A percentile compares a stretch with the other conserved stretches of the same genome.
Conservation (phyloP, 2,888 invertebrate species). For the Molanna angustata region DNA sequence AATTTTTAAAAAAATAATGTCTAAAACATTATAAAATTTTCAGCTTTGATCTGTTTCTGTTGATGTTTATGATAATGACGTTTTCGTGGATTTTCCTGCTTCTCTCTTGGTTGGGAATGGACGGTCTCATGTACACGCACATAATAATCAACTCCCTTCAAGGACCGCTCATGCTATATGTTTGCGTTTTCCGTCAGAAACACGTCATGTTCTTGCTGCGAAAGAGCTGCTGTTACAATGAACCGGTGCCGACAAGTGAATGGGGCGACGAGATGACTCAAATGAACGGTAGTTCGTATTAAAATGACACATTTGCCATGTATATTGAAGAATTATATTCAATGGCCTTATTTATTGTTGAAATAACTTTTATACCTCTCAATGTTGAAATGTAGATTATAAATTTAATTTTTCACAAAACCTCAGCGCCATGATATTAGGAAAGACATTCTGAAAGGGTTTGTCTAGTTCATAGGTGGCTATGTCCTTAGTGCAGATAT, state of each 20-base stretch:
- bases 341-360: too few relatives aligned
- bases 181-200: conserved; percentile 74
- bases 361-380: too few relatives aligned
- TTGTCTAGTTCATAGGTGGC: too few relatives aligned
- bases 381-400: too few relatives aligned
- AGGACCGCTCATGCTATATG: conserved; percentile 71
- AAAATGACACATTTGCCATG: too few relatives aligned
- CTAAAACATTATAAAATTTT: too few relatives aligned
- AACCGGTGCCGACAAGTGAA: conserved; percentile 70
- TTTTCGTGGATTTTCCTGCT: conserved; percentile 74
- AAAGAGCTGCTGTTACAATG: conserved; percentile 77
- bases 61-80: conserved; percentile 72
- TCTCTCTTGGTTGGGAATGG: conserved; percentile 71
- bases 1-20: too few relatives aligned
- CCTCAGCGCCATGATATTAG: too few relatives aligned
- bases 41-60: conserved; percentile 77
- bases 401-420: too few relatives aligned
- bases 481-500: too few relatives aligned
- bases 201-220: conserved; percentile 75
- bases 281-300: conserved; percentile 67
- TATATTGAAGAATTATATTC: too few relatives aligned
- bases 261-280: conserved; percentile 90
- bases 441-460: too few relatives aligned
- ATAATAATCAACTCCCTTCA: conserved; percentile 75
- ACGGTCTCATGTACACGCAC: conserved; percentile 70